phyloP scores from a whole-genome alignment of 2,113 vertebrate species.

The Salvelinus namaycush region DNA sequence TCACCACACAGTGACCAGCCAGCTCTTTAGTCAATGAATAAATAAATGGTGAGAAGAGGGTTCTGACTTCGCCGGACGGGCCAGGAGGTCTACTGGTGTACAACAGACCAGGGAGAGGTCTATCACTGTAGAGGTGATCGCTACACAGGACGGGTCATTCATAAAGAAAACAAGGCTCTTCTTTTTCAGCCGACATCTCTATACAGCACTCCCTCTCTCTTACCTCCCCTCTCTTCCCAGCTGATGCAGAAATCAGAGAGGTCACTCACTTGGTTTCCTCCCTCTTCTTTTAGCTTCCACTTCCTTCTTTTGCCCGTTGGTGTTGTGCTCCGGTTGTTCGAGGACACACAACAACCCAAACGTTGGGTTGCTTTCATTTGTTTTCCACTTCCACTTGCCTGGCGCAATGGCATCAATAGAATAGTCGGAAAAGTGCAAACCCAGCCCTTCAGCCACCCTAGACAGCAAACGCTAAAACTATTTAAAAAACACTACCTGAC shows the following conservation, averaged over 20 bases:
- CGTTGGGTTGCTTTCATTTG: too few species aligned
- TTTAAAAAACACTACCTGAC: too few species aligned
- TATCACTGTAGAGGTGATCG: background rate
- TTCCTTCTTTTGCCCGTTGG: background rate
- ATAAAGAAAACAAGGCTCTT: background rate
- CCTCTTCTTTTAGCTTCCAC: background rate
- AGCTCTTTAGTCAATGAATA: slow-evolving; percentile 18
- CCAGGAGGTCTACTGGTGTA: background rate
- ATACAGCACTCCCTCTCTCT: background rate
- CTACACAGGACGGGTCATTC: background rate
- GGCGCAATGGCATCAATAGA: too few species aligned
- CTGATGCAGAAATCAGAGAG: background rate
- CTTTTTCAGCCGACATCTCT: background rate
- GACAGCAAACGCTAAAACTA: too few species aligned
- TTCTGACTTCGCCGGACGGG: background rate
- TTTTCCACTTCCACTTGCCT: too few species aligned
- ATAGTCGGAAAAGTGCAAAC: too few species aligned
- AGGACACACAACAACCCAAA: too few species aligned
- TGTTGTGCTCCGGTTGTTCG: background rate
- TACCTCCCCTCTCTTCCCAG: background rate
- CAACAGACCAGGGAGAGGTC: background rate
- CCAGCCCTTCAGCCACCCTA: too few species aligned
- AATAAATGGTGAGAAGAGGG: slow-evolving; percentile 11
- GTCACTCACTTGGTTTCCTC: background rate
- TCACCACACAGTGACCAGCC: background rate